A percentile compares a stretch with the other conserved stretches of the same genome.
Evolutionary conservation across 2,888 invertebrate species (phyloP).

Genomic region (Tetheella fluctuosa): DNA sequence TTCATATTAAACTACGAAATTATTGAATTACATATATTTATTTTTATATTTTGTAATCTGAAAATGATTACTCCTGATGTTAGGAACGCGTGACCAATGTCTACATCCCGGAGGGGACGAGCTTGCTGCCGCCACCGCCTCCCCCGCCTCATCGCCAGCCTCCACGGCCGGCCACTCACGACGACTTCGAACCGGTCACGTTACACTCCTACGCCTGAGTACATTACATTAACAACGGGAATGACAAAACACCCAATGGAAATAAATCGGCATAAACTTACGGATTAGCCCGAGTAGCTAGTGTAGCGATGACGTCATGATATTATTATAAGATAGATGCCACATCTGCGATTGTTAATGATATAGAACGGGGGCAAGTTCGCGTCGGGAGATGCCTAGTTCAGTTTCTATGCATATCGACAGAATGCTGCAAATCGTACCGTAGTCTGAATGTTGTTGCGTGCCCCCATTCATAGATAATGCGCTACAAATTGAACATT

Average conservation of each 20-base stretch:
- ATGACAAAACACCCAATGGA: slow-evolving; percentile 18
- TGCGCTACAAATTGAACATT: not conserved
- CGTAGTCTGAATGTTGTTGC: not conserved
- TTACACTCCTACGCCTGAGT: slow-evolving; percentile 78
- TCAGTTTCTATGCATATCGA: slow-evolving; percentile 14
- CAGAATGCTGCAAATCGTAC: not conserved
- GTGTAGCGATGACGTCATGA: slow-evolving; percentile 20
- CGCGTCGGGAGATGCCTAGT: slow-evolving; percentile 9
- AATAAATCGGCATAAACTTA: slow-evolving; percentile 22
- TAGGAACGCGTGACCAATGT: slow-evolving; percentile 86
- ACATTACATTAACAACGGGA: slow-evolving; percentile 20
- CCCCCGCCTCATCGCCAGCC: slow-evolving; percentile 81
- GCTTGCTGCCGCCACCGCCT: slow-evolving; percentile 87
- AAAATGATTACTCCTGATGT: not conserved
- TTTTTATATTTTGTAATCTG: too few relatives aligned
- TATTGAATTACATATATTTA: too few relatives aligned
- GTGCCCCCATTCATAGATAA: slow-evolving; percentile 7
- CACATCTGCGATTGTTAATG: slow-evolving; percentile 12
- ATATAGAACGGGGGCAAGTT: slow-evolving; percentile 14
- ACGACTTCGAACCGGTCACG: slow-evolving; percentile 85
- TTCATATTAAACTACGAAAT: too few relatives aligned
- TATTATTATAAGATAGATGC: slow-evolving; percentile 14
- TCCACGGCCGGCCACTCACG: slow-evolving; percentile 83
- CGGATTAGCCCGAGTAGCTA: slow-evolving; percentile 26
- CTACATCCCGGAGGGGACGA: slow-evolving; percentile 88